phyloP scores from a whole-genome alignment of 2,113 vertebrate species.

The Carlito syrichta region DNA sequence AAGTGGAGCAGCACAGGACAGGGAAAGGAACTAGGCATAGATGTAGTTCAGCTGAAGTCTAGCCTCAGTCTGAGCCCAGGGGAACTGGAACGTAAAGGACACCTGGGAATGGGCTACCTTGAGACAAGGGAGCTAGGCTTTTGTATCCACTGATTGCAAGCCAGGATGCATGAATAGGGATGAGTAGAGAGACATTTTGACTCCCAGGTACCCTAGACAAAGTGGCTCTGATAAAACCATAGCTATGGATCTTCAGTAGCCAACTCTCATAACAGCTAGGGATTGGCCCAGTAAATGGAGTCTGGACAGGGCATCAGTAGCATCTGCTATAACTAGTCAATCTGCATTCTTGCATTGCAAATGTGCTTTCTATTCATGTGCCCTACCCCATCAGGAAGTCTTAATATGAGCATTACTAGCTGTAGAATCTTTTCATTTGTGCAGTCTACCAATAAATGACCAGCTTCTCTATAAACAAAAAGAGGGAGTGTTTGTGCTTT shows the following conservation, averaged over 20 bases:
- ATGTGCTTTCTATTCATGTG: neutral
- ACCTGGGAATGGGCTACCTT: neutral
- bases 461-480: constrained; percentile 23
- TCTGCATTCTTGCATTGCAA: constrained; percentile 24
- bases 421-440: neutral
- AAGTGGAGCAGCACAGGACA: neutral
- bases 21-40: neutral
- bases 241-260: neutral
- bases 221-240: neutral
- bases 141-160: neutral
- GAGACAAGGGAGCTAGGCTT: neutral
- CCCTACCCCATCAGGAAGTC: neutral
- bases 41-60: neutral
- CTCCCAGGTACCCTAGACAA: neutral
- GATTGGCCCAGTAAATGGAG: neutral
- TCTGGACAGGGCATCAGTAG: neutral
- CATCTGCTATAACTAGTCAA: neutral
- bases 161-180: neutral
- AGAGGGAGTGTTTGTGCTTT: neutral
- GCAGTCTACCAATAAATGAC: neutral
- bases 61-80: neutral
- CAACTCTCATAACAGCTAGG: neutral
- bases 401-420: constrained; percentile 1
- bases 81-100: neutral
- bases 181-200: constrained; percentile 1